Conservation (phyloP, 2,797 vertebrate species). For the Sus cebifrons region DNA sequence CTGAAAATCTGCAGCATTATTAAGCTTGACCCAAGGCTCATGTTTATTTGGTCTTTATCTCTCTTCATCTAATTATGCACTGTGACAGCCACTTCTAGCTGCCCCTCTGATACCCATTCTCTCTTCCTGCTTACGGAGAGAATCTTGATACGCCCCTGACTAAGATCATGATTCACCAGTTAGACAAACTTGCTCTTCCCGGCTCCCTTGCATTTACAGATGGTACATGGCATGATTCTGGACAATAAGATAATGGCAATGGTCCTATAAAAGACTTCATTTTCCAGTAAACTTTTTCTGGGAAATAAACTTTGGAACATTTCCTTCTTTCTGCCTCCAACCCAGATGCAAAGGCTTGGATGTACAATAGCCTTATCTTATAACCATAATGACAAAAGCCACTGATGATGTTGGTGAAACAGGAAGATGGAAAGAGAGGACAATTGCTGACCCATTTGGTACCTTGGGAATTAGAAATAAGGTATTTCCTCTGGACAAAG, state of each 20-base stretch:
- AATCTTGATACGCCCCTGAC: neutral
- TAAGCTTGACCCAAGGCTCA: neutral
- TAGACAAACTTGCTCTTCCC: neutral
- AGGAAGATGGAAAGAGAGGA: neutral
- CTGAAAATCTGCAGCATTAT: constrained; percentile 6
- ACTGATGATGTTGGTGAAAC: neutral
- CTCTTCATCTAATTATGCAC: neutral
- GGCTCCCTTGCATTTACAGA: neutral
- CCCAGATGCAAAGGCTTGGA: neutral
- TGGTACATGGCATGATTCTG: neutral
- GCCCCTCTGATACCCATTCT: neutral
- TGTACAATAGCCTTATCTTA: neutral
- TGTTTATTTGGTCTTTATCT: neutral
- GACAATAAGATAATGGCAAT: neutral
- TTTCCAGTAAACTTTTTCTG: neutral
- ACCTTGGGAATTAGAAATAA: neutral
- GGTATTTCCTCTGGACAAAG: neutral
- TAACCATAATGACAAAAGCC: neutral
- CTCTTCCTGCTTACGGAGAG: neutral
- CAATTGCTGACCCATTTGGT: neutral
- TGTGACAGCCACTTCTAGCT: neutral
- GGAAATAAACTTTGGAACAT: neutral
- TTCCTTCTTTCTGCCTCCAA: neutral
- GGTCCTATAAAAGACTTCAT: neutral
- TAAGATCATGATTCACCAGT: neutral